Percentiles rank a stretch among this genome's conserved stretches.
phyloP scores from a whole-genome alignment of 2,888 invertebrate genomes.

The Euspilapteryx auroguttella region DNA sequence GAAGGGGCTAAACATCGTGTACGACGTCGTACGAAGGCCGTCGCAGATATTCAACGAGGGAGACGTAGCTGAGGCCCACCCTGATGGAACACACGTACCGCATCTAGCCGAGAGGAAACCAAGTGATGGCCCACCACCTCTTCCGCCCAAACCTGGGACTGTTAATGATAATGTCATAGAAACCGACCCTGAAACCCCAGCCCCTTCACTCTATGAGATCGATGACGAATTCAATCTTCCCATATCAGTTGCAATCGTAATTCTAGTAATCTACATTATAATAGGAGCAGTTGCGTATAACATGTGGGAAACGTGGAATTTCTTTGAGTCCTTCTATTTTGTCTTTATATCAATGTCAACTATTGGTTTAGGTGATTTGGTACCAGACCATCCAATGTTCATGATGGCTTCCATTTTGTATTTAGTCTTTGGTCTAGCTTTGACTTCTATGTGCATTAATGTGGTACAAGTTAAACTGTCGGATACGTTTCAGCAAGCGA shows the following conservation, averaged over 20 bases:
- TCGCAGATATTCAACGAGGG: slow-evolving; percentile 66
- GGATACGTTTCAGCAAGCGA: slow-evolving; percentile 81
- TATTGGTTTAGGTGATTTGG: slow-evolving; percentile 93
- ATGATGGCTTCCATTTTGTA: slow-evolving; percentile 94
- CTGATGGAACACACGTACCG: slow-evolving; percentile 15
- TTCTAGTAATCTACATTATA: slow-evolving; percentile 84
- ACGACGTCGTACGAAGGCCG: slow-evolving; percentile 77
- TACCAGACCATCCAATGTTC: slow-evolving; percentile 84
- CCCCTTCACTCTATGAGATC: slow-evolving; percentile 75
- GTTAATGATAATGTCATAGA: slow-evolving; percentile 25
- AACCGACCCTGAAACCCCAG: slow-evolving; percentile 75
- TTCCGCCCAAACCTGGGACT: slow-evolving; percentile 39
- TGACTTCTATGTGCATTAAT: slow-evolving; percentile 97
- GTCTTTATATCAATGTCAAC: slow-evolving; percentile 97
- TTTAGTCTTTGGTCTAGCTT: slow-evolving; percentile 89
- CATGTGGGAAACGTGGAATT: slow-evolving; percentile 82
- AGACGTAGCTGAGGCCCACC: slow-evolving; percentile 23
- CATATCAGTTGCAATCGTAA: slow-evolving; percentile 82
- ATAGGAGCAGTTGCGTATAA: slow-evolving; percentile 82
- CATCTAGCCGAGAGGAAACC: slow-evolving; percentile 24
- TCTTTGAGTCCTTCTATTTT: slow-evolving; percentile 94
- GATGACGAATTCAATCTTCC: slow-evolving; percentile 96
- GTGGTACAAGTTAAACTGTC: slow-evolving; percentile 86
- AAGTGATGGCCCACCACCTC: slow-evolving; percentile 41
- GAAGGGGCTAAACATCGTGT: slow-evolving; percentile 80